A percentile compares a stretch with the other conserved stretches of the same genome.
phyloP scores from a whole-genome alignment of 53 echinoderm and acorn worm species.

The Holothuria scabra region DNA sequence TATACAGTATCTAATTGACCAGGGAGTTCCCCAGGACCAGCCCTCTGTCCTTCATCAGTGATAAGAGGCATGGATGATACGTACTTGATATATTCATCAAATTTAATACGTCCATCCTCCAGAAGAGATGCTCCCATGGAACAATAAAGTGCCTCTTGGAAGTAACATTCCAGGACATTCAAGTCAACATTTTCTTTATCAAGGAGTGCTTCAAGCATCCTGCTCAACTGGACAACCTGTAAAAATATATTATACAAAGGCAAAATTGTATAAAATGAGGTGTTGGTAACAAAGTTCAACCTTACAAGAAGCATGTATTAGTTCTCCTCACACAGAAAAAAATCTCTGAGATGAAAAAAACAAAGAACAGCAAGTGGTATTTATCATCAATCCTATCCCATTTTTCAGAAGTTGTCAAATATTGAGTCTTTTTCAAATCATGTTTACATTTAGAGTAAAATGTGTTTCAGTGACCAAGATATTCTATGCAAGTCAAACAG shows the following conservation, averaged over 20 bases:
- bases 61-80: slow-evolving; percentile 76
- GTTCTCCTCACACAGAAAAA: not conserved
- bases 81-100: slow-evolving; percentile 87
- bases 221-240: slow-evolving; percentile 88
- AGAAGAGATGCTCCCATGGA: slow-evolving; percentile 89
- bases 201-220: slow-evolving; percentile 90
- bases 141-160: slow-evolving; percentile 95
- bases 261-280: too few relatives aligned
- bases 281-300: not conserved
- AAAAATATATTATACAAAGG: not conserved
- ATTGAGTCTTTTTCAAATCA: too few relatives aligned
- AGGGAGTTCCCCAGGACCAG: slow-evolving; percentile 91
- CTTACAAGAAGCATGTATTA: not conserved
- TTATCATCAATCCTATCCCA: too few relatives aligned
- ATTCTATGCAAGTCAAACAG: too few relatives aligned
- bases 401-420: too few relatives aligned
- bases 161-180: slow-evolving; percentile 84
- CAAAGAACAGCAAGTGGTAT: too few relatives aligned
- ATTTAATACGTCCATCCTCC: slow-evolving; percentile 88
- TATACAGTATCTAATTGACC: slow-evolving; percentile 81
- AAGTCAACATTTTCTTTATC: slow-evolving; percentile 70
- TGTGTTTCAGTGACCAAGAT: too few relatives aligned
- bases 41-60: slow-evolving; percentile 70
- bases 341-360: too few relatives aligned
- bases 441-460: too few relatives aligned